Evolutionary conservation across 2,797 vertebrate species (phyloP), one percentile per base, ranked within the genome.

Genomic region (Rhinella marina): DNA sequence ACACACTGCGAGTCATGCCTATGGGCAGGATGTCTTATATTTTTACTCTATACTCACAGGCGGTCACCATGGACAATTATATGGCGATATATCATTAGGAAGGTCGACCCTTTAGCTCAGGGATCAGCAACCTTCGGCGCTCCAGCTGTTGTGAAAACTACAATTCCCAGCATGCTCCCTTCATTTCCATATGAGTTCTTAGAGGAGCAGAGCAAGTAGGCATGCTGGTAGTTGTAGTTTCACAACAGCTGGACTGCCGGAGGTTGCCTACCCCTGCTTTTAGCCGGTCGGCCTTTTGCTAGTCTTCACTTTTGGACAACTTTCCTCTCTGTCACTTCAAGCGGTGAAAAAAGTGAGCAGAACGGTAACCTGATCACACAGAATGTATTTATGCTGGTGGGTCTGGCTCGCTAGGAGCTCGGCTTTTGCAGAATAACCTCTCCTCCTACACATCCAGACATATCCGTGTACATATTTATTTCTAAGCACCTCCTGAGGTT

Each of bases 401-500:
- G 27, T 64, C 59, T 82, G 80, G 25, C 59, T 82, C 80, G 5
- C 21, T 17, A 77, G 75, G 75, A 77, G 75, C 48, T 77, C 75
- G 27, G 54, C 75, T 50, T 77, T 54, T 54, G 75, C 75, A 25
- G 48, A 13, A 77, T 77, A 52, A 54, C 75, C 21, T 54, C 75
- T 77, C 48, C 72, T 75, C 75, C 75, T 77, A 52, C 75, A 54
- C 75, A 17, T 54, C 14, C 75, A 77, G 48, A 52, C 50, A 77
- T 77, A 77, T 77, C 75, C 50, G 23, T 54, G 50, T 54, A 77
- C 50, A 54, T 52, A 77, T 77, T 77, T 54, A 77, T 77, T 77
- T 77, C 13, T 77, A 77, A 54, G 54, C n/a, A n/a, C 75, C 75
- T 54, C 75, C 75, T 54, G 75, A 77, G 75, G 75, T 50, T 77